Percentiles rank a stretch among this genome's conserved stretches.
These are phyloP conservation scores for Battus philenor DNA, from an alignment of 1,140 invertebrate genomes.

Conservation along the genomic window DNA sequence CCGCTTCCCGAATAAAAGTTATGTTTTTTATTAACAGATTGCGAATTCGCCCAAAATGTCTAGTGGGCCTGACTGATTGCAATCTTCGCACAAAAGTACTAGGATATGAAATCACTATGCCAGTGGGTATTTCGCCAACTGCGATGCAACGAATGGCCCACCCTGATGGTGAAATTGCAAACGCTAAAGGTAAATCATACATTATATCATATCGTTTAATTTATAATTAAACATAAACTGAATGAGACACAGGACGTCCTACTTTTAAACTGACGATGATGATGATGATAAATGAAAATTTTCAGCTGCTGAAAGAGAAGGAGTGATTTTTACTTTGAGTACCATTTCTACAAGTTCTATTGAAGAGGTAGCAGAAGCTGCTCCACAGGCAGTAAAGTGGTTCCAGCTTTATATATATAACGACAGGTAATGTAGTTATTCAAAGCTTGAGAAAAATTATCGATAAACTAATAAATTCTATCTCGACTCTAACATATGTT, in stretches of 20 bases:
- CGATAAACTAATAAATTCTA: too few relatives aligned
- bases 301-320: conserved; percentile 84
- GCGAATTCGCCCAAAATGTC: conserved; percentile 86
- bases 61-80: conserved; percentile 84
- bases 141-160: conserved; percentile 97
- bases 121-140: conserved; percentile 92
- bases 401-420: conserved; percentile 95
- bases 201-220: too few relatives aligned
- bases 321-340: conserved; percentile 88
- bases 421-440: conserved; percentile 84
- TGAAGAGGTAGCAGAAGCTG: conserved; percentile 89
- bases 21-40: conserved; percentile 73
- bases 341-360: conserved; percentile 92
- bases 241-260: too few relatives aligned
- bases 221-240: too few relatives aligned
- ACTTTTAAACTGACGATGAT: not conserved
- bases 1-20: too few relatives aligned
- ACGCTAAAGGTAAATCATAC: conserved; percentile 81
- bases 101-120: conserved; percentile 83
- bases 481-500: too few relatives aligned
- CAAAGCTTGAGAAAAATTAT: too few relatives aligned
- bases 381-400: conserved; percentile 88
- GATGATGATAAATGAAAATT: conserved; percentile 21
- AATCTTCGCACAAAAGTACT: conserved; percentile 81
- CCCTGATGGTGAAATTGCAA: conserved; percentile 91